Base-by-base conservation (phyloP, 2,888 invertebrate genomes). In the Nebria brevicollis region DNA sequence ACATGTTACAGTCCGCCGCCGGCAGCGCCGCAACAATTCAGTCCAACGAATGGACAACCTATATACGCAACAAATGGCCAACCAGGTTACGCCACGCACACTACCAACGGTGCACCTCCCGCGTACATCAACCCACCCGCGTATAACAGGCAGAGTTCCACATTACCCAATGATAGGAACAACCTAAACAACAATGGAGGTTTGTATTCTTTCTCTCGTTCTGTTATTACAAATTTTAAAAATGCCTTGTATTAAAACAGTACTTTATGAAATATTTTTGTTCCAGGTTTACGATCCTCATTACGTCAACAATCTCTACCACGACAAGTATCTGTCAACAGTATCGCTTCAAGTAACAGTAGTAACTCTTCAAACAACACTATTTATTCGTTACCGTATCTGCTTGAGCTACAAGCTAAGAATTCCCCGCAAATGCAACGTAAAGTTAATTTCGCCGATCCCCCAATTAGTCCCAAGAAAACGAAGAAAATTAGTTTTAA, bases 401-500 rank as follows among this genome's bases (percentile, higher is more conserved):
- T 92, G 11, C 91, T 90, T 1, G 93, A 93, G 85, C 85, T 92
- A 1, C 92, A 92, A 82, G 90, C 90, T 6, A 91, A 92, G 73
- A 92, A 89, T 73, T 88, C 91, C 77, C 90, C 91, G 0, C 89
- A 91, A 83, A 85, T 88, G 1, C 92, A 92, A 85, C 89, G 92
- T 75, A 91, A 93, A 85, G 93, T 93, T 0, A 93, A 91, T 83
- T 94, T 93, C 82, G 93, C 92, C 72, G 93, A 93, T 82, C 93
- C 93, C 0, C 87, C 90, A 0, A 89, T 90, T 0, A 89, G 90
- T 77, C 91, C 91, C 5, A 91, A 90, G 79, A 92, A 92, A 84
- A 90, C 89, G 68, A 94, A 94, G 84, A 94, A 94, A 86, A 93
- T 94, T 83, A 89, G 92, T 3, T 94, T 94, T 84, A 93, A 92